Base-by-base conservation (phyloP, 2,888 invertebrate genomes). In the Harpalus rubripes region DNA sequence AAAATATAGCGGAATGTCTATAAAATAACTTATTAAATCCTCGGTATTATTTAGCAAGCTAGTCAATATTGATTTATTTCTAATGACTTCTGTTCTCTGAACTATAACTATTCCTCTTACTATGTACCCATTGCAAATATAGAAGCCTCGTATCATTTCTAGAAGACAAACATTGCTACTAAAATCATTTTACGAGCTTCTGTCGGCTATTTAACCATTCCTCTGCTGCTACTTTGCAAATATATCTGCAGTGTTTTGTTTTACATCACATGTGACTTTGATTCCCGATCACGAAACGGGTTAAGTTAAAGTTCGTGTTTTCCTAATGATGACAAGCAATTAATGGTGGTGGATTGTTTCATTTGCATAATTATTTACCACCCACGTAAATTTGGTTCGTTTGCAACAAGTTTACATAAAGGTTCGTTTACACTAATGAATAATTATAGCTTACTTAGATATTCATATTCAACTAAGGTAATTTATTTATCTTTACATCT, bases 301-400 rank as follows among this genome's bases (percentile, higher is more conserved):
- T 58, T 26, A 78, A 52, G 26, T 52, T 58, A 78, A 32, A 32
- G 58, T 56, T 56, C 78, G 58, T 78, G 78, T 56, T 58, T 78
- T 22, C 26, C 56, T 78, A 58, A 78, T 58, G 78, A 78, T 78
- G 78, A 78, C 78, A 78, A 3, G 78, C 59, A 78, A 58, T 78
- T 78, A 78, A 78, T 15, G 78, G 58, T 78, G 26, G 78, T 39
- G 15, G 68, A 68, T 68, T 68, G 68, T 78, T 58, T 1, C 56
- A 79, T 79, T 79, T 79, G 61, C 79, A 79, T 79, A 79, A 79
- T 79, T 58, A 58, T 26, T 26, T 26, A 15, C 79, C 61, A 79
- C 79, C 79, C 61, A 79, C 79, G 59, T 59, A 39, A 44, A 72
- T 72, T 44, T 74, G 44, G 72, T 74, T 68, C 56, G 78, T 58